Conservation (phyloP, 2,113 vertebrate species). For the Tretioscincus oriximinensis region DNA sequence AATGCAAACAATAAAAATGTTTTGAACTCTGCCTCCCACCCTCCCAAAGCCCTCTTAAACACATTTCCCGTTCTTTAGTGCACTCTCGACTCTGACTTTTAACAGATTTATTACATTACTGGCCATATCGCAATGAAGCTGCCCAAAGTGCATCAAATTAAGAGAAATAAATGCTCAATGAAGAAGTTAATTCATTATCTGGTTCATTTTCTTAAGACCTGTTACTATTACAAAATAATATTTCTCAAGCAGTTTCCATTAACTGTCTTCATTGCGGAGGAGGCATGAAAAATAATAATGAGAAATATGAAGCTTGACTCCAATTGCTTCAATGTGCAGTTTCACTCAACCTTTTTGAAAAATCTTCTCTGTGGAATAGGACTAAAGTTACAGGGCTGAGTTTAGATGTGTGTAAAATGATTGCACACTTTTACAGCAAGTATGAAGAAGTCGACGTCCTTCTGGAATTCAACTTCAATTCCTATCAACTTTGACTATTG, state of each 20-base stretch:
- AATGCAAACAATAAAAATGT: too few species aligned
- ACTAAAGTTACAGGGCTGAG: neutral
- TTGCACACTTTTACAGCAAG: neutral
- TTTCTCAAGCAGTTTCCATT: slow-evolving; percentile 33
- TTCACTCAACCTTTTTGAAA: neutral
- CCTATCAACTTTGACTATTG: neutral
- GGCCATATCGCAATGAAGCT: neutral
- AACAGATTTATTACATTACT: slow-evolving; percentile 28
- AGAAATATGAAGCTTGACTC: neutral
- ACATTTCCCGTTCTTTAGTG: neutral
- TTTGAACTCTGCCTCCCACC: too few species aligned
- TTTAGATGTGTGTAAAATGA: neutral
- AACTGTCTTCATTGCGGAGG: slow-evolving; percentile 31
- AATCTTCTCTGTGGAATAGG: neutral
- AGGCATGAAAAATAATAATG: neutral
- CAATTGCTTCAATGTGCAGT: neutral
- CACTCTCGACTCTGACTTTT: neutral
- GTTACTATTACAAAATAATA: slow-evolving; percentile 31
- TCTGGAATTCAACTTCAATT: neutral
- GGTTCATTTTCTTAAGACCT: slow-evolving; percentile 40
- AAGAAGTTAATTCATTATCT: slow-evolving; percentile 37
- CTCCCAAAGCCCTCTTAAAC: slow-evolving; percentile 22
- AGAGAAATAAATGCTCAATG: neutral
- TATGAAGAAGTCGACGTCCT: neutral
- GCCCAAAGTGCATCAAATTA: neutral